Base-by-base conservation (phyloP, 2,113 vertebrate species). In the Malurus cyaneus region DNA sequence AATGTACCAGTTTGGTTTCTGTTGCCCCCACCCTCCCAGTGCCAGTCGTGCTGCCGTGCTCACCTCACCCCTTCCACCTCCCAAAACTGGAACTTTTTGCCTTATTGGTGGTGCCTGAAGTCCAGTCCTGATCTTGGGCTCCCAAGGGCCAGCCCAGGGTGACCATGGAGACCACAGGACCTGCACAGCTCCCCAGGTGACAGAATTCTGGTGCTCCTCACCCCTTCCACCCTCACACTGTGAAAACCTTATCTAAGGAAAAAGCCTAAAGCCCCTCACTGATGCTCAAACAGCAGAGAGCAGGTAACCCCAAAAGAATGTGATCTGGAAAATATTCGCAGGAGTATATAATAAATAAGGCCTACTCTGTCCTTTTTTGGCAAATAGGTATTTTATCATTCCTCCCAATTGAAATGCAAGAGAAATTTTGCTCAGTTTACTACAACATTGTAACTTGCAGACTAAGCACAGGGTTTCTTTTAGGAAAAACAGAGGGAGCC, bases 21-120 rank as follows among this genome's bases (percentile, higher is more conserved):
- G 9, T 9, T 36, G n/a, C 39, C 44, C 24, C 47, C 8, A 4
- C 61, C 12, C 34, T 19, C 60, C 28, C 34, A 53, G 56, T 47
- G 16, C 24, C 6, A 0, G 0, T 32, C 39, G 18, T 2, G 14
- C 56, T 71, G 76, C 32, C 71, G 18, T 10, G 41, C 80, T 26
- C 52, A 28, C 29, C 34, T 47, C 34, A 36, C 44, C 32, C 54
- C 60, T 36, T 71, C 83, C 31, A 56, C 66, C 86, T 54, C 32
- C 31, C 69, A 34, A 80, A 73, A 67, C 23, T 60, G 61, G 34
- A 74, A 50, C 20, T 6, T 77, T 80, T 15, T 78, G 92, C 77
- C 41, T 60, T 36, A 3, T 0, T 34, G 56, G 12, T 42, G 65
- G 54, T 47, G 42, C 56, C 82, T 49, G 62, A n/a, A 83, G 74